These are phyloP conservation scores for Cynaeus angustus DNA, from an alignment of 2,888 invertebrate species.

Conservation along the genomic window DNA sequence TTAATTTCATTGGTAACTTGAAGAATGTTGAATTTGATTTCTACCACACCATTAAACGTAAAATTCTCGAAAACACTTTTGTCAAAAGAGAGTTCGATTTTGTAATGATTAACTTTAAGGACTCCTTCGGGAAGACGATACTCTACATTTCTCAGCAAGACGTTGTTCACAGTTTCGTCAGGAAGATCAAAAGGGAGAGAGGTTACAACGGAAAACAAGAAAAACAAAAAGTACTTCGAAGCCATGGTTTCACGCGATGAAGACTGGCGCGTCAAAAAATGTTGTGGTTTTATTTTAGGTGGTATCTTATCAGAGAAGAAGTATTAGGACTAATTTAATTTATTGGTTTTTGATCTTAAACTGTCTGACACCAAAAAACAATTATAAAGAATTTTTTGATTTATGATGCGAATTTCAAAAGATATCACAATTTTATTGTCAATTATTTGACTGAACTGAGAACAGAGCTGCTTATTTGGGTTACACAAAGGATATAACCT, in stretches of 20 bases:
- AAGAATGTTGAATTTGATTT: conserved; percentile 9
- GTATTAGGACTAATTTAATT: conserved; percentile 4
- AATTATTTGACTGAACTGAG: too few species aligned
- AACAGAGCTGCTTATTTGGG: too few species aligned
- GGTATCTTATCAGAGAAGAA: conserved; percentile 2
- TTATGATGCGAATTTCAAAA: too few species aligned
- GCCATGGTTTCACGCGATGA: not conserved
- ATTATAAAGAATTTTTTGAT: too few species aligned
- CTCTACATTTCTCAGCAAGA: not conserved
- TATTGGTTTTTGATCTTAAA: not conserved
- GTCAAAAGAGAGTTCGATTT: conserved; percentile 4
- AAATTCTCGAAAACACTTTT: conserved; percentile 12
- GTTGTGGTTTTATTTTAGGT: not conserved
- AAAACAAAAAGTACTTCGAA: not conserved
- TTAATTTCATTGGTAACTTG: conserved; percentile 22
- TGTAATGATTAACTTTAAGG: not conserved
- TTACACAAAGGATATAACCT: too few species aligned
- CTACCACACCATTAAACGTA: not conserved
- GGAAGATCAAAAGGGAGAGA: not conserved
- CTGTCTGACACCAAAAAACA: not conserved
- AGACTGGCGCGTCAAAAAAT: not conserved
- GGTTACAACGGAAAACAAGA: not conserved
- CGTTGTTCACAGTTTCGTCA: not conserved
- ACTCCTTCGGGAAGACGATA: not conserved
- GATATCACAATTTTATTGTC: too few species aligned